phyloP scores from a whole-genome alignment of 2,797 vertebrate genomes.

The Sciurus vulgaris region DNA sequence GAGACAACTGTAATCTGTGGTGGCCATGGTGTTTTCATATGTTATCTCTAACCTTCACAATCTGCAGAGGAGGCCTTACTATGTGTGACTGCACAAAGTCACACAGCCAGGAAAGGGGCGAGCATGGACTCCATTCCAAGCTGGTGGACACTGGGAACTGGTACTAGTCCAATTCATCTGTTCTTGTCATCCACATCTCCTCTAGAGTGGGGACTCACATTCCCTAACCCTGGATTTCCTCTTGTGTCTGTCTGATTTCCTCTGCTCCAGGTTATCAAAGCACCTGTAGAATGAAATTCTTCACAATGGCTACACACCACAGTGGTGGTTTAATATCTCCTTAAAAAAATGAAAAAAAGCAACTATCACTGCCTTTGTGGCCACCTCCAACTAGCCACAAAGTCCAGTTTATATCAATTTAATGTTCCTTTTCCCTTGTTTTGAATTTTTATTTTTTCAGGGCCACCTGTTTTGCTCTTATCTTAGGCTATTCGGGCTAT shows the following conservation, averaged over 20 bases:
- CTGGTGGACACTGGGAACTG: neutral
- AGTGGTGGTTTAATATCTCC: neutral
- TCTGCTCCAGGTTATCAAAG: neutral
- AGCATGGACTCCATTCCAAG: neutral
- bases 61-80: neutral
- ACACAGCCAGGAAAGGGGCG: neutral
- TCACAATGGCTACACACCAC: neutral
- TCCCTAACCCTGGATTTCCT: neutral
- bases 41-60: neutral
- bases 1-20: neutral
- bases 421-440: neutral
- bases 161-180: neutral
- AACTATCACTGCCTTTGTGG: neutral
- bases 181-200: neutral
- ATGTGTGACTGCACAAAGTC: neutral
- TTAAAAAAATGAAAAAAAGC: neutral
- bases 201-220: neutral
- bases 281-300: neutral
- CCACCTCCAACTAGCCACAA: neutral
- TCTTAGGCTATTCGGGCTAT: neutral
- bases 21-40: neutral
- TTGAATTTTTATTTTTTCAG: neutral
- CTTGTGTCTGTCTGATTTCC: neutral
- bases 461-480: neutral
- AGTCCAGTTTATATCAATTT: neutral